phyloP scores from a whole-genome alignment of 2,113 vertebrate species.

The Sclerurus mexicanus region DNA sequence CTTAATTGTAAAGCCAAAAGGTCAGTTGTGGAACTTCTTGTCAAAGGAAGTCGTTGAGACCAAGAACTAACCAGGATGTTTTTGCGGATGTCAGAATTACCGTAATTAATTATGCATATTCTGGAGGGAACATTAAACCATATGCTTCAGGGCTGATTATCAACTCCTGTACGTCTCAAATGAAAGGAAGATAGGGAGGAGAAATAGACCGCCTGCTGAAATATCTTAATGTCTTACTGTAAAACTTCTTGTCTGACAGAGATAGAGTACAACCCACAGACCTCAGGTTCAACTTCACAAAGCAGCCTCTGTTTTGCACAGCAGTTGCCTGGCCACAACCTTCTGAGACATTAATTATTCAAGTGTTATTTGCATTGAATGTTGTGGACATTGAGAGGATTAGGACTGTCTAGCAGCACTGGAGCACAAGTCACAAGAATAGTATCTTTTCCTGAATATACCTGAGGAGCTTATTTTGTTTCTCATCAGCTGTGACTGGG shows the following conservation, averaged over 20 bases:
- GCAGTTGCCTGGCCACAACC: background rate
- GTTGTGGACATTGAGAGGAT: background rate
- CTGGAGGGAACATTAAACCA: background rate
- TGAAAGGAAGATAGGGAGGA: background rate
- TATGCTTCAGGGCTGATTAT: background rate
- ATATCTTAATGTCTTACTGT: background rate
- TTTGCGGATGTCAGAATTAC: background rate
- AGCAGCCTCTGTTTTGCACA: background rate
- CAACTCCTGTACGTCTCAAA: background rate
- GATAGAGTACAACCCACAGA: background rate
- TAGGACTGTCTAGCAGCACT: background rate
- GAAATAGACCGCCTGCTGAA: background rate
- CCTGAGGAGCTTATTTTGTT: background rate
- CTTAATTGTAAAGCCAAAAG: background rate
- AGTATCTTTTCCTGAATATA: background rate
- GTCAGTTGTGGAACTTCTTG: background rate
- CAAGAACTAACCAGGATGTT: background rate
- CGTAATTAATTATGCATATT: background rate
- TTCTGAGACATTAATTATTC: background rate
- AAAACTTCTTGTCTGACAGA: background rate
- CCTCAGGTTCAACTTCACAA: background rate
- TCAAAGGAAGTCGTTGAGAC: background rate
- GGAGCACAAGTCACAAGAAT: background rate
- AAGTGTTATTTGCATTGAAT: background rate
- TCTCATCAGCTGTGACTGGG: background rate